Base-by-base conservation (phyloP, 1,140 invertebrate species). In the Chionoecetes opilio region DNA sequence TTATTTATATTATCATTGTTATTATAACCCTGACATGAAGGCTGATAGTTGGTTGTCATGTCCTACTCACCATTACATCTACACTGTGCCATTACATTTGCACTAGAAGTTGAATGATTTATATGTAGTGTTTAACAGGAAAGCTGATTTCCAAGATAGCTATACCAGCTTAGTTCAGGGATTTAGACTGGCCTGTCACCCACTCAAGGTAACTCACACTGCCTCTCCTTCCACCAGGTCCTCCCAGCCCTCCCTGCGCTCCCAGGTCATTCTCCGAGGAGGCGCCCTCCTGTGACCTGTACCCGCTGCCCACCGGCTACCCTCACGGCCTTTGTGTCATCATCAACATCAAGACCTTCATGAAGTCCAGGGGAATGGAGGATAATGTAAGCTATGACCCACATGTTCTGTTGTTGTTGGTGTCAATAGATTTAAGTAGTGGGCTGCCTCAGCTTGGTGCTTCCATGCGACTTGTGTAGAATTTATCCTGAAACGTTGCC, bases 321-420 rank as follows among this genome's bases (percentile, higher is more conserved):
- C 96, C 96, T 17, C 90, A 96, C 88, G 96, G 96, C 46, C 93
- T 96, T 5, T 96, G 96, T 75, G 92, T 96, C 41, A 96, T 96
- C 92, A 96, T 96, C 34, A 96, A 96, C 75, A 93, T 96, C 17
- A 96, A 96, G n/a, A 94, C 63, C 38, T 96, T 96, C 91, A 94
- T 96, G 88, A 91, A 96, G 75, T 87, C 96, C 17, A 94, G 91
- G 37, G 85, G n/a, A 75, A 86, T 84, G 17, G 41, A 94, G 31
- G 96, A 96, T 34, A 93, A 95, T 92, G 96, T 96, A 82, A 92
- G 96, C 86, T 41, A n/a, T 53, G 21, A 75, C 26, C n/a, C 21
- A 75, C 46, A 53, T 14, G 46, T 0, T 14, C 46, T 9, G 8
- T 53, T 53, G 21, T 53, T 17, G 21, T 53, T 53, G 46, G 11